Evolutionary conservation across 2,888 invertebrate genomes (phyloP).

Genomic region (Drosophila seclusa): DNA sequence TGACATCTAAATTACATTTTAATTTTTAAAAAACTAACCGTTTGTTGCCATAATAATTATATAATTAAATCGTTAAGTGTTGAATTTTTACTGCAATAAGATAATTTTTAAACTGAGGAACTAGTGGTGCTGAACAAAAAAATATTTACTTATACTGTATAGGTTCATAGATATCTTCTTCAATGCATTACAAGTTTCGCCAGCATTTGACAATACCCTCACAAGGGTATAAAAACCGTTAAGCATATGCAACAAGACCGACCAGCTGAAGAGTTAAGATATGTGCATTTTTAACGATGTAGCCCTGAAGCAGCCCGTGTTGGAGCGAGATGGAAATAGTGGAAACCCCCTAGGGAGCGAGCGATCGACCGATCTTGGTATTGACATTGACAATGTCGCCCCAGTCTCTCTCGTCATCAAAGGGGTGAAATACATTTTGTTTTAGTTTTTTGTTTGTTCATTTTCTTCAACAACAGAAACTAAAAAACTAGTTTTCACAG

Average conservation of each 20-base stretch:
- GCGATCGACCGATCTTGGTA: slow-evolving; percentile 54
- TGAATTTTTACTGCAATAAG: not conserved
- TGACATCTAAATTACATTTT: not conserved
- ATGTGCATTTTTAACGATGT: slow-evolving; percentile 58
- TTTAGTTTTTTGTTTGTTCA: not conserved
- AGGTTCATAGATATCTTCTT: not conserved
- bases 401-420: slow-evolving; percentile 7
- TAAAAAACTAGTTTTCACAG: slow-evolving; percentile 23
- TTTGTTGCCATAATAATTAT: not conserved
- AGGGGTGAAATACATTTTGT: slow-evolving; percentile 17
- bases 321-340: slow-evolving; percentile 19
- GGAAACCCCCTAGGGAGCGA: slow-evolving; percentile 12
- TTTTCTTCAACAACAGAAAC: slow-evolving; percentile 2
- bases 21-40: not conserved
- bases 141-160: not conserved
- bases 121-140: not conserved
- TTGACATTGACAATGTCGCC: slow-evolving; percentile 73
- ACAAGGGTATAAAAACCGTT: slow-evolving; percentile 53
- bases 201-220: not conserved
- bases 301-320: slow-evolving; percentile 5
- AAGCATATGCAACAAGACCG: slow-evolving; percentile 64
- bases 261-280: slow-evolving; percentile 45
- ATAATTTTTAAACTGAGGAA: not conserved
- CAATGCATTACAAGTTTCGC: not conserved
- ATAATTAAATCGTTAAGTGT: not conserved